Percentiles rank a stretch among this genome's conserved stretches.
These are phyloP conservation scores for Stegostoma tigrinum DNA, from an alignment of 2,113 vertebrate genomes.

Conservation along the genomic window DNA sequence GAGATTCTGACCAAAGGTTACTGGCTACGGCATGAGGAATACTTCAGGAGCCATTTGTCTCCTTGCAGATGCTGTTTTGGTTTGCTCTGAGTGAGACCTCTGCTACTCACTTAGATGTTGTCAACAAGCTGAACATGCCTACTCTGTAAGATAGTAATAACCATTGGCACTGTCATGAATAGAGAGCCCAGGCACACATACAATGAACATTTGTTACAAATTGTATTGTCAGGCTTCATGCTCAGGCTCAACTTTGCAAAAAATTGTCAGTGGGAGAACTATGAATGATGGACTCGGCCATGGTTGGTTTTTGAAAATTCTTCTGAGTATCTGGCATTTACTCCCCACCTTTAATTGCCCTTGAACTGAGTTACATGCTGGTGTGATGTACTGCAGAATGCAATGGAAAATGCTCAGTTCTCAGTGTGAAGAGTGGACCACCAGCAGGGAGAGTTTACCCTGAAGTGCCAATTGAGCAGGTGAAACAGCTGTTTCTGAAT, in stretches of 20 bases:
- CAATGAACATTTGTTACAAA: neutral
- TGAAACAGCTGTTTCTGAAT: neutral
- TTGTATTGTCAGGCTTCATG: neutral
- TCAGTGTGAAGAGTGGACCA: neutral
- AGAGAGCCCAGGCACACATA: neutral
- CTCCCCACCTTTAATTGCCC: too few relatives aligned
- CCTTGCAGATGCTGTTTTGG: neutral
- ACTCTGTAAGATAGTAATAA: neutral
- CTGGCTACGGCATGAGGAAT: neutral
- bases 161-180: neutral
- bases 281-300: neutral
- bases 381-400: neutral
- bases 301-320: too few relatives aligned
- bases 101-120: neutral
- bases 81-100: neutral
- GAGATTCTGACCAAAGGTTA: neutral
- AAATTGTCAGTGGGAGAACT: neutral
- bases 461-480: neutral
- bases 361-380: too few relatives aligned
- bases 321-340: too few relatives aligned
- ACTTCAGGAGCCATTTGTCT: neutral
- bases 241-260: neutral
- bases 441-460: neutral
- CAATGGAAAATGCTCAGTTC: neutral
- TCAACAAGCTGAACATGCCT: neutral